These are phyloP conservation scores for Anolis apletophallus DNA, from an alignment of 2,797 vertebrate genomes.

Conservation along the genomic window DNA sequence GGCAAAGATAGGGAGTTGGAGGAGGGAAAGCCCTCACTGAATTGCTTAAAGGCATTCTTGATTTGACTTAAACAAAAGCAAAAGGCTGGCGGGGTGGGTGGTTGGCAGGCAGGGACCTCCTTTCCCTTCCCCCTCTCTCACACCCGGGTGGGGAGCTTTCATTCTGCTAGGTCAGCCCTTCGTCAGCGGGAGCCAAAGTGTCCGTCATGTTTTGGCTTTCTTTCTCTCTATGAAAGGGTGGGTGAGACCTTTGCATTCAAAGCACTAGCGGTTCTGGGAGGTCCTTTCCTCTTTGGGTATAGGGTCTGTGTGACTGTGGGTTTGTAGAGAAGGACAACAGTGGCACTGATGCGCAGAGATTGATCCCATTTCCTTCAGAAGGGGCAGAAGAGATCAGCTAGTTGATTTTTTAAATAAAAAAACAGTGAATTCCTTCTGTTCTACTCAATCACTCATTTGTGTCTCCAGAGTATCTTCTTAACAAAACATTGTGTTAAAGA, in stretches of 20 bases:
- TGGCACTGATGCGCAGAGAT: constrained; percentile 33
- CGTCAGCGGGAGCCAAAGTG: constrained; percentile 66
- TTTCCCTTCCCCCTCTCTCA: constrained; percentile 50
- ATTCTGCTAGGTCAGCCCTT: constrained; percentile 70
- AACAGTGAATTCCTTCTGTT: constrained; percentile 15
- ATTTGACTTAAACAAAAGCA: constrained; percentile 76
- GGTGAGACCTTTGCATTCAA: constrained; percentile 74
- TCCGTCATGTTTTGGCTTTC: constrained; percentile 71
- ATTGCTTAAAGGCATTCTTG: constrained; percentile 69
- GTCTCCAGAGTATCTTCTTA: constrained; percentile 16
- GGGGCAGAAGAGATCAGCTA: constrained; percentile 20
- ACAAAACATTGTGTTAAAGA: constrained; percentile 20
- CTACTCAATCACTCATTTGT: constrained; percentile 11
- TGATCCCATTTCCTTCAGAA: constrained; percentile 21
- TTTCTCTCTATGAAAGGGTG: constrained; percentile 65
- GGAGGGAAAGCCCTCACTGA: constrained; percentile 64
- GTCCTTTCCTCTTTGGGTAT: constrained; percentile 55
- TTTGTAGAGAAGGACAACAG: constrained; percentile 35
- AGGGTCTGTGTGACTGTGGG: constrained; percentile 51
- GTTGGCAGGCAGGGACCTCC: constrained; percentile 63
- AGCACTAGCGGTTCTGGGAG: constrained; percentile 72
- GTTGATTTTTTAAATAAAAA: not conserved
- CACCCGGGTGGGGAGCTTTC: constrained; percentile 66
- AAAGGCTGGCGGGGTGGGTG: constrained; percentile 65
- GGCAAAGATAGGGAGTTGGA: constrained; percentile 32